Evolutionary conservation across 2,113 vertebrate species (phyloP).

Genomic region (Triplophysa tibetana): DNA sequence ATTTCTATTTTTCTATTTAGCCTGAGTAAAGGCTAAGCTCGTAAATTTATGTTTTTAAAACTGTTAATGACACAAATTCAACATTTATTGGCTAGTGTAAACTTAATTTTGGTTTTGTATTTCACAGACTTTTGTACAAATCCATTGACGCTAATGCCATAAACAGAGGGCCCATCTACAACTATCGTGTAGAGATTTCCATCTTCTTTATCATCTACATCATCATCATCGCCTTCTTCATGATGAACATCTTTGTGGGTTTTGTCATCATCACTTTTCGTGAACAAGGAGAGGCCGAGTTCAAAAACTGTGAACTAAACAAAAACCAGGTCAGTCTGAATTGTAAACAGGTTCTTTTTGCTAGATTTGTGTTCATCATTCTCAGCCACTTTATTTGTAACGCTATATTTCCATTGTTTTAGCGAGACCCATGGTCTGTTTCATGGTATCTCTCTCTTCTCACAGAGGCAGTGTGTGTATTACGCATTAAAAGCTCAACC

Average conservation of each 20-base stretch:
- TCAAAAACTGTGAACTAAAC: constrained; percentile 93
- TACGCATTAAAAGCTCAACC: constrained; percentile 91
- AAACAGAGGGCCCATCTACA: constrained; percentile 90
- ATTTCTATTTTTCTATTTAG: too few relatives aligned
- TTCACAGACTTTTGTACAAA: constrained; percentile 85
- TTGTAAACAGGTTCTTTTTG: neutral
- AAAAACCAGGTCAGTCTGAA: constrained; percentile 87
- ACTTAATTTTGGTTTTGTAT: neutral
- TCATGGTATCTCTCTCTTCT: neutral
- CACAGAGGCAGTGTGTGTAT: constrained; percentile 89
- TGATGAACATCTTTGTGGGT: constrained; percentile 98
- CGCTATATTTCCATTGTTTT: neutral
- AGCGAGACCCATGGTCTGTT: neutral
- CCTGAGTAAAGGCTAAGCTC: too few relatives aligned
- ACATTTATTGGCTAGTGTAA: too few relatives aligned
- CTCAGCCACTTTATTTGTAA: neutral
- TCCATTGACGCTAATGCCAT: constrained; percentile 90
- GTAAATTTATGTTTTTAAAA: too few relatives aligned
- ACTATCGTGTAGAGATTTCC: constrained; percentile 91
- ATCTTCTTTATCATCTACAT: constrained; percentile 97
- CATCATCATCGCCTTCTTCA: constrained; percentile 98
- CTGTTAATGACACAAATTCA: too few relatives aligned
- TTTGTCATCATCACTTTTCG: constrained; percentile 97
- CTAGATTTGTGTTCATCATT: neutral
- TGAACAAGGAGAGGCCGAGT: constrained; percentile 92